Conservation (phyloP, 92 coral and sea anemone species). For the Umimayanthus kanabou region DNA sequence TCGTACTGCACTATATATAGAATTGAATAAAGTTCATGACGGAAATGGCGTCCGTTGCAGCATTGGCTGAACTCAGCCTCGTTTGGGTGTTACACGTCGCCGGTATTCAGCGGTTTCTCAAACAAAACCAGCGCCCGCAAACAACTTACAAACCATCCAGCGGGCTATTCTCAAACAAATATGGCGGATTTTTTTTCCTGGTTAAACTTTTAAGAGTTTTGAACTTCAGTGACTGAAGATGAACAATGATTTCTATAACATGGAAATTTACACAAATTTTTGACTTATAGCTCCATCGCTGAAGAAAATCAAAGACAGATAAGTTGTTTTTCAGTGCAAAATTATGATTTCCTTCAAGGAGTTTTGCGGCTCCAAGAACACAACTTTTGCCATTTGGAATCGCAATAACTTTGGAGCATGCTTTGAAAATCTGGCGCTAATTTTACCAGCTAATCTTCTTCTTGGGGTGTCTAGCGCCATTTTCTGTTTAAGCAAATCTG, state of each 20-base stretch:
- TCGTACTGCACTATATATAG: constrained; percentile 36
- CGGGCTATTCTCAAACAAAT: constrained; percentile 13
- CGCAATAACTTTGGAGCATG: constrained; percentile 74
- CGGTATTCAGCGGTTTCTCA: constrained; percentile 20
- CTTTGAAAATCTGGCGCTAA: constrained; percentile 70
- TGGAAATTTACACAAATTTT: not conserved
- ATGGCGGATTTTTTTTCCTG: not conserved
- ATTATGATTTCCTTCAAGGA: constrained; percentile 61
- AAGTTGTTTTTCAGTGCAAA: not conserved
- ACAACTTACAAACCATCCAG: not conserved
- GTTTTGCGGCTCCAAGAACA: constrained; percentile 67
- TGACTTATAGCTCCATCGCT: not conserved
- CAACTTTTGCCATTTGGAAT: constrained; percentile 60
- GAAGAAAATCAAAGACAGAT: not conserved
- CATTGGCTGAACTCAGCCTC: constrained; percentile 40
- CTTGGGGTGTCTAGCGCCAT: constrained; percentile 66
- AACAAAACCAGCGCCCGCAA: constrained; percentile 16
- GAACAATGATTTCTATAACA: not conserved
- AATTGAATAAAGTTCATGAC: constrained; percentile 2
- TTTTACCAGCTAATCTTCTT: constrained; percentile 72
- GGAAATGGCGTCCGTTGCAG: constrained; percentile 38
- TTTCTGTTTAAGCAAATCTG: constrained; percentile 48
- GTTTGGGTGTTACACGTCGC: constrained; percentile 4
- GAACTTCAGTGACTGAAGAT: not conserved
- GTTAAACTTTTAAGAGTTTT: not conserved